These are phyloP conservation scores for Pogona vitticeps DNA, from an alignment of 2,113 vertebrate species.

Conservation along the genomic window DNA sequence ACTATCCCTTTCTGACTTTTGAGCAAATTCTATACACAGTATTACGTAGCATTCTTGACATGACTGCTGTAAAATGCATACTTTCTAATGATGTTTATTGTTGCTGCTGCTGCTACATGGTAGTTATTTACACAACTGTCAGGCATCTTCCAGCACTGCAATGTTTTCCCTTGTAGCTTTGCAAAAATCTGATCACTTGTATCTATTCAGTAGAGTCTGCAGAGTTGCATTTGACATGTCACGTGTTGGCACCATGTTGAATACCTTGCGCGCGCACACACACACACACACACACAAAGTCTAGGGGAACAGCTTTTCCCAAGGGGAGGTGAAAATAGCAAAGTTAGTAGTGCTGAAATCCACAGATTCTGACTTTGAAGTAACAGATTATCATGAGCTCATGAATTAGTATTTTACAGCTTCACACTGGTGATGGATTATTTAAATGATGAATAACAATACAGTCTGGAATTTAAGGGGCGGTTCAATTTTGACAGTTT, in stretches of 20 bases:
- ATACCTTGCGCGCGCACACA: background rate
- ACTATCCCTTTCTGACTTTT: no score
- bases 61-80: no score
- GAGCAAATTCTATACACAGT: background rate
- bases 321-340: constrained; percentile 11
- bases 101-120: no score
- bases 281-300: background rate
- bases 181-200: background rate
- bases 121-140: background rate
- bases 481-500: background rate
- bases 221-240: background rate
- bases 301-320: no score
- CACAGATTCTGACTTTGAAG: constrained; percentile 16
- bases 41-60: background rate
- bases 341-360: constrained; percentile 12
- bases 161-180: background rate
- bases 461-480: constrained; percentile 8
- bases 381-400: constrained; percentile 12
- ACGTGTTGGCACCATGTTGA: background rate
- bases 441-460: constrained; percentile 9
- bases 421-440: constrained; percentile 4
- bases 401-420: background rate
- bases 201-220: background rate
- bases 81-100: no score
- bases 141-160: no score